Percentiles rank a stretch among this genome's conserved stretches.
Conservation (phyloP, 1,140 invertebrate species). For the Centruroides vittatus region DNA sequence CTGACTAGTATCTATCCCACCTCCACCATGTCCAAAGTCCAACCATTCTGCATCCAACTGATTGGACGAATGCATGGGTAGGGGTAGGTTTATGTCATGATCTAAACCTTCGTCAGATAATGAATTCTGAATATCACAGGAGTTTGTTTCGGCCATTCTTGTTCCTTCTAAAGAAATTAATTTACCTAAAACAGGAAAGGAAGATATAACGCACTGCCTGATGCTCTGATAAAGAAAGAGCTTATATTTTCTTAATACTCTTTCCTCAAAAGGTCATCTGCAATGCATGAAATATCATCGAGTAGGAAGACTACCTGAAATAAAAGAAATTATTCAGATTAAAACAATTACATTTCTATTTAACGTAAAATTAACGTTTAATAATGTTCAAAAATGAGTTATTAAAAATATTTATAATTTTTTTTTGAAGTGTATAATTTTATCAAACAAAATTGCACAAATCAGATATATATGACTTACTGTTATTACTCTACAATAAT, state of each 20-base stretch:
- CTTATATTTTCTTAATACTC: not conserved
- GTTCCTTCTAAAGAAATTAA: not conserved
- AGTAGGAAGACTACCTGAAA: too few relatives aligned
- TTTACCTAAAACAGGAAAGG: not conserved
- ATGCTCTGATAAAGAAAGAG: not conserved
- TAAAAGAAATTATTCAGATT: too few relatives aligned
- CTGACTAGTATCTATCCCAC: slow-evolving; percentile 3
- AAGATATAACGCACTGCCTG: not conserved
- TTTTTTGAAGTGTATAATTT: too few relatives aligned
- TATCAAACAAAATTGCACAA: too few relatives aligned
- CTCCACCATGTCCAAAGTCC: slow-evolving; percentile 13
- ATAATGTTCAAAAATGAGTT: too few relatives aligned
- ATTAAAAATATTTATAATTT: too few relatives aligned
- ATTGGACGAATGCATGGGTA: slow-evolving; percentile 14
- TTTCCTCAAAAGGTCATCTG: not conserved
- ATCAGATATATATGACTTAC: too few relatives aligned
- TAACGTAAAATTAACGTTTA: too few relatives aligned
- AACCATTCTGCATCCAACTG: slow-evolving; percentile 2
- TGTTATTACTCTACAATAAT: too few relatives aligned
- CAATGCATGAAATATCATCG: slow-evolving; percentile 12
- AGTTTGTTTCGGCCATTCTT: not conserved
- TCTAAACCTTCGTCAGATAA: not conserved
- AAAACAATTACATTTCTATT: too few relatives aligned
- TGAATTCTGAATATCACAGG: not conserved
- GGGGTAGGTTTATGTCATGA: slow-evolving; percentile 1